Evolutionary conservation across 1,140 invertebrate species (phyloP).

Genomic region (Dolichoris vasculosae): DNA sequence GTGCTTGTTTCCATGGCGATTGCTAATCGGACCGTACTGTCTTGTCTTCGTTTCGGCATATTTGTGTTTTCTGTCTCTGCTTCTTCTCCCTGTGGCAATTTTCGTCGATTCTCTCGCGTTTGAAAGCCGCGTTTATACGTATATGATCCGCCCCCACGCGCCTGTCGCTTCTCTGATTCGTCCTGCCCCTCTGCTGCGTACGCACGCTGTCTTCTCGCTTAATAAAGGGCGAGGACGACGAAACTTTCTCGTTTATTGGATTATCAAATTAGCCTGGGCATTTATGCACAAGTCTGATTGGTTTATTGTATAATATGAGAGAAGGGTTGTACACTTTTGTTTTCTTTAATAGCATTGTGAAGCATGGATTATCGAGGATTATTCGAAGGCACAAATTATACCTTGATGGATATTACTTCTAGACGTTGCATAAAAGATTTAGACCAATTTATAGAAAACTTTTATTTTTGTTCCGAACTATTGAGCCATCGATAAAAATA

Average conservation of each 20-base stretch:
- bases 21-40: slow-evolving; percentile 75
- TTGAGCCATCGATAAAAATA: background rate
- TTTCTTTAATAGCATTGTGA: slow-evolving; percentile 16
- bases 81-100: slow-evolving; percentile 55
- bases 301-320: slow-evolving; percentile 35
- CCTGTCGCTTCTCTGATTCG: slow-evolving; percentile 25
- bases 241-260: slow-evolving; percentile 41
- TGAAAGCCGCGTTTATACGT: background rate
- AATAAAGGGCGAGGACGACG: slow-evolving; percentile 2
- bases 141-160: slow-evolving; percentile 30
- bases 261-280: slow-evolving; percentile 34
- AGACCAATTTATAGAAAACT: background rate
- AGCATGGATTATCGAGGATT: slow-evolving; percentile 25
- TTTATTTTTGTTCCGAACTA: too few species aligned
- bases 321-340: slow-evolving; percentile 24
- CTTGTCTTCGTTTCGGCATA: slow-evolving; percentile 49
- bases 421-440: background rate
- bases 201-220: background rate
- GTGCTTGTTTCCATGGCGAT: slow-evolving; percentile 78
- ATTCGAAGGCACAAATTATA: slow-evolving; percentile 8
- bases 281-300: slow-evolving; percentile 37
- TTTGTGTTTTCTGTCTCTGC: slow-evolving; percentile 54
- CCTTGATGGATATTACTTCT: background rate
- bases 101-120: slow-evolving; percentile 8
- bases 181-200: background rate